Conservation (phyloP, 2,888 invertebrate genomes). For the Marronus borbonicus region DNA sequence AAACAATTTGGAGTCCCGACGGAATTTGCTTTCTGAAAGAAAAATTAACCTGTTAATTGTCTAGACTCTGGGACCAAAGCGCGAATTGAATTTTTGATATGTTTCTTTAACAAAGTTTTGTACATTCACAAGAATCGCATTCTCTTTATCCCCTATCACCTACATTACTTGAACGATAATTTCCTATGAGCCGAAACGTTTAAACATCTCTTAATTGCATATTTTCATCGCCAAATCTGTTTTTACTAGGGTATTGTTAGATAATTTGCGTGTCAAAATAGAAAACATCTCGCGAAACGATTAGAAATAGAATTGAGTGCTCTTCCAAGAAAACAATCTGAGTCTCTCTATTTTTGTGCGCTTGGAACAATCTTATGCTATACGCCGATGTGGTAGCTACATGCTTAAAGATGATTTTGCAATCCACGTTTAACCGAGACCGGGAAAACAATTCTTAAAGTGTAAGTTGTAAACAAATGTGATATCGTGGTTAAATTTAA, state of each 20-base stretch:
- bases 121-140: too few species aligned
- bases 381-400: not conserved
- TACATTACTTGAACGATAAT: too few species aligned
- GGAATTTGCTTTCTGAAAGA: too few species aligned
- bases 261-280: slow-evolving; percentile 11
- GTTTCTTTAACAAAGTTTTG: too few species aligned
- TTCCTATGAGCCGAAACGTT: too few species aligned
- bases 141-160: too few species aligned
- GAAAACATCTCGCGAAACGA: not conserved
- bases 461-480: not conserved
- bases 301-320: slow-evolving; percentile 16
- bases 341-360: not conserved
- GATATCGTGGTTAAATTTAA: too few species aligned
- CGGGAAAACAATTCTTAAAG: not conserved
- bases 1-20: too few species aligned
- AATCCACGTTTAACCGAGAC: not conserved
- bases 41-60: too few species aligned
- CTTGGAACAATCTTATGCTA: not conserved
- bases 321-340: slow-evolving; percentile 26
- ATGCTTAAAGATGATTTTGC: slow-evolving; percentile 3
- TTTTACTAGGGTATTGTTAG: not conserved
- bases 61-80: too few species aligned
- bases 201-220: too few species aligned
- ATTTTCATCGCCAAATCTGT: not conserved
- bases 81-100: too few species aligned